Evolutionary conservation across 2,888 invertebrate genomes (phyloP), one percentile per base, ranked within the genome.

Genomic region (Lutraria lutraria): DNA sequence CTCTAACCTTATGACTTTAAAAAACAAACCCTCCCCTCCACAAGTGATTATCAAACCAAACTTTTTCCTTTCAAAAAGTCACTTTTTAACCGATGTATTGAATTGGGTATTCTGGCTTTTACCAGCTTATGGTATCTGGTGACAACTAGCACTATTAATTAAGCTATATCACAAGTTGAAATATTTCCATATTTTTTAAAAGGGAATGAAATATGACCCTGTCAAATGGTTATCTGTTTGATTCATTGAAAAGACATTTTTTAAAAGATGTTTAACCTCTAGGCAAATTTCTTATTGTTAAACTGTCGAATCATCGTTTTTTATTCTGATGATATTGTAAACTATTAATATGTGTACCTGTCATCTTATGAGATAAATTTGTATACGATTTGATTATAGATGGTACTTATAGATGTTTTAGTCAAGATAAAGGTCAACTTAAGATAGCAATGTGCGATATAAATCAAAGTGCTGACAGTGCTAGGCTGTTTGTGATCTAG

Each of bases 231-330:
- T n/a, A 76, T 16, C 25, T 31, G 8, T 76, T 76, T 76, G 31
- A 76, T 31, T 19, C 34, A 76, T 76, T 76, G 34, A 34, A 76
- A 31, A 34, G 31, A 16, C 16, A 76, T 34, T n/a, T n/a, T n/a
- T n/a, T n/a, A n/a, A 0, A 56, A 6, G 76, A 76, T 31, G 31
- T 76, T 76, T 16, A 76, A 34, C 29, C 63, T 76, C 31, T 31
- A 13, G 31, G 34, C 13, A 34, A 76, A 31, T 31, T 31, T 34
- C 15, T 31, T 76, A 76, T 76, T 76, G 76, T 76, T 19, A 76
- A 76, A 76, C 34, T 76, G 76, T 76, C 34, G 19, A 34, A 34
- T 76, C 76, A 76, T 31, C 76, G 34, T 31, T 76, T 76, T 76
- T 31, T 34, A 31, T 76, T 31, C 34, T 16, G 31, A 34, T 76